Evolutionary conservation across 1,140 invertebrate species (phyloP), one percentile per base, ranked within the genome.

Genomic region (Drosophila suzukii): DNA sequence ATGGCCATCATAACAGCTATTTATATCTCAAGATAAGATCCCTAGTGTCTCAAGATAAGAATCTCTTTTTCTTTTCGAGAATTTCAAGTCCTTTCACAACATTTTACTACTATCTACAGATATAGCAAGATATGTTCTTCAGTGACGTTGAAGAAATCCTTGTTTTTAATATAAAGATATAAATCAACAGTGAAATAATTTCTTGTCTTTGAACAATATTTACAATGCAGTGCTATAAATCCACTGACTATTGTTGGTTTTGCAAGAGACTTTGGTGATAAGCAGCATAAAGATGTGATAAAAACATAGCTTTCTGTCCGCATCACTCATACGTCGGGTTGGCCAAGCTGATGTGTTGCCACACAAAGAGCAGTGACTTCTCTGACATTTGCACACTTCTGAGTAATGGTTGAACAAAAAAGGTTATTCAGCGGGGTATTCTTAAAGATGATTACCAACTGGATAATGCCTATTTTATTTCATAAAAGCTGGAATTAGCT

Each of bases 261-360:
- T 30, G 44, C 17, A 71, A 70, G n/a, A 2, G 0, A 15, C n/a
- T 11, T 12, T 3, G 12, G 6, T 50, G 67, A 58, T 71, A 50
- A 57, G 53, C 13, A 68, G 36, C 67, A 71, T 49, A 39, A 13
- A 34, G n/a, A 15, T 20, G 43, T 30, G 65, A 68, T 68, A 66
- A 53, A 44, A 65, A 27, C 24, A 55, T 34, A 20, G 12, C 53
- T 39, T 27, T 36, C 17, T 34, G 12, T 10, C 12, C 44, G 44
- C 32, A 65, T 75, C 72, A 65, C 71, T 63, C 70, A 75, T 75
- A 75, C 71, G 72, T 53, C 72, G 30, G n/a, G 60, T 75, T 75
- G 51, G 39, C 17, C 70, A 75, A 75, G 46, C 70, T 44, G 20
- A 44, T 10, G 50, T 53, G 47, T 54, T 44, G 34, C 34, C 65